Evolutionary conservation across 1,140 invertebrate genomes (phyloP).

Genomic region (Aradophagus sp.): DNA sequence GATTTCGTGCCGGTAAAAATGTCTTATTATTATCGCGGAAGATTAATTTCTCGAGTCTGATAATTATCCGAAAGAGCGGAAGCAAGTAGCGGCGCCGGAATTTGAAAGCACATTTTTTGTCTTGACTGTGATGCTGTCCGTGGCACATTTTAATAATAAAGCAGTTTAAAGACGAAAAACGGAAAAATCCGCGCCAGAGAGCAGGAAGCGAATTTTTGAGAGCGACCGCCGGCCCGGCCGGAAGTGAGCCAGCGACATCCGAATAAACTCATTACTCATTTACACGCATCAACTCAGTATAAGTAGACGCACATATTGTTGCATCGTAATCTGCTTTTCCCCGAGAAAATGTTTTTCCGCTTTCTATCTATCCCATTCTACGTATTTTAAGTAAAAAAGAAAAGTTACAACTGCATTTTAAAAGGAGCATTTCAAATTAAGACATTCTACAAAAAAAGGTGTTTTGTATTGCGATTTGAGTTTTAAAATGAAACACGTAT

Average conservation of each 20-base stretch:
- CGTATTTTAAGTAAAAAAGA: no score
- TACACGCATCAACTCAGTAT: constrained; percentile 49
- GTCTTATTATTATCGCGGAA: no score
- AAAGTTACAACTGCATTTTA: no score
- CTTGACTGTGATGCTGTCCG: constrained; percentile 45
- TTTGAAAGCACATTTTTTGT: constrained; percentile 49
- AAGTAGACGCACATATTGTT: constrained; percentile 55
- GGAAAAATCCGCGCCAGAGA: constrained; percentile 59
- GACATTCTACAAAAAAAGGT: no score
- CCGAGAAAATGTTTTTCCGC: no score
- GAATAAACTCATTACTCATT: constrained; percentile 68
- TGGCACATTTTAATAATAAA: constrained; percentile 65
- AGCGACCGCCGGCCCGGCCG: constrained; percentile 50
- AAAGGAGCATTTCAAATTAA: no score
- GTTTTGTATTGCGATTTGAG: no score
- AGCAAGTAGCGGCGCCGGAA: constrained; percentile 35
- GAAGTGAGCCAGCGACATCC: constrained; percentile 68
- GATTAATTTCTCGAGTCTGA: constrained; percentile 15
- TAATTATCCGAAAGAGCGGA: constrained; percentile 24
- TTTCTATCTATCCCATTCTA: no score
- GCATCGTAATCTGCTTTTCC: constrained; percentile 36
- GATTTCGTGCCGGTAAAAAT: no score
- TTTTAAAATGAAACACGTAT: no score
- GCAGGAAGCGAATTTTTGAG: constrained; percentile 61
- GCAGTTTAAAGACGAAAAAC: constrained; percentile 51